Evolutionary conservation across 64 coral and sea anemone species (phyloP).

Genomic region (Hydrozoanthus tunicans): DNA sequence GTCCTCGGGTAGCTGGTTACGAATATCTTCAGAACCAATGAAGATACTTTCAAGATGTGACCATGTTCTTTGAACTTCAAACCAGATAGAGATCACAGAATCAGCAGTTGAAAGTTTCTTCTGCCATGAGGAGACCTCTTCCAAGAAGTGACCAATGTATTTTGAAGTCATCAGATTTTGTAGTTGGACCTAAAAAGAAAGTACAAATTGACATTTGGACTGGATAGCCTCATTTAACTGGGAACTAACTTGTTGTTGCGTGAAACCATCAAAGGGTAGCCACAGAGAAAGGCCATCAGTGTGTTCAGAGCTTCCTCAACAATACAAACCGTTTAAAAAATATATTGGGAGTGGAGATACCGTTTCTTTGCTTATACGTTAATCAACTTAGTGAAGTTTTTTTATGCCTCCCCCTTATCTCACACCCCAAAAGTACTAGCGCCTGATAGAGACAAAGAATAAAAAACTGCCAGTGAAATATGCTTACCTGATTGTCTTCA

Average conservation of each 20-base stretch:
- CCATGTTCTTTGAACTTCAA: slow-evolving; percentile 99
- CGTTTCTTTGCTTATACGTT: too few relatives aligned
- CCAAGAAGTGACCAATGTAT: slow-evolving; percentile 98
- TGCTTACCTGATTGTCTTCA: slow-evolving; percentile 94
- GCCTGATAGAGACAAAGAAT: background rate
- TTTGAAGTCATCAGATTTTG: slow-evolving; percentile 99
- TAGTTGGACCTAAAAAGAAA: slow-evolving; percentile 76
- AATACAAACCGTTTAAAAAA: too few relatives aligned
- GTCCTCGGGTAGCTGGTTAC: slow-evolving; percentile 95
- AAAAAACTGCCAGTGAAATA: background rate
- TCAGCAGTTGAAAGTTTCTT: slow-evolving; percentile 95
- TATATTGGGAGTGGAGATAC: too few relatives aligned
- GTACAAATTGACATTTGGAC: background rate
- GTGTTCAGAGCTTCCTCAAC: too few relatives aligned
- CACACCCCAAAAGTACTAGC: background rate
- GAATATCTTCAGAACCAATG: slow-evolving; percentile 98
- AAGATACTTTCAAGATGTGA: slow-evolving; percentile 99
- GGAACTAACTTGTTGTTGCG: too few relatives aligned
- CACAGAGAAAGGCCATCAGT: too few relatives aligned
- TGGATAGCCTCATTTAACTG: background rate
- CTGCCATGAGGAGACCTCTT: slow-evolving; percentile 97
- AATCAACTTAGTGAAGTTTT: too few relatives aligned
- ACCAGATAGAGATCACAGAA: slow-evolving; percentile 99
- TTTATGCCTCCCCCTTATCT: too few relatives aligned
- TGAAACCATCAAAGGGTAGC: too few relatives aligned